Conservation (phyloP, 2,113 vertebrate genomes). For the Circaetus gallicus region DNA sequence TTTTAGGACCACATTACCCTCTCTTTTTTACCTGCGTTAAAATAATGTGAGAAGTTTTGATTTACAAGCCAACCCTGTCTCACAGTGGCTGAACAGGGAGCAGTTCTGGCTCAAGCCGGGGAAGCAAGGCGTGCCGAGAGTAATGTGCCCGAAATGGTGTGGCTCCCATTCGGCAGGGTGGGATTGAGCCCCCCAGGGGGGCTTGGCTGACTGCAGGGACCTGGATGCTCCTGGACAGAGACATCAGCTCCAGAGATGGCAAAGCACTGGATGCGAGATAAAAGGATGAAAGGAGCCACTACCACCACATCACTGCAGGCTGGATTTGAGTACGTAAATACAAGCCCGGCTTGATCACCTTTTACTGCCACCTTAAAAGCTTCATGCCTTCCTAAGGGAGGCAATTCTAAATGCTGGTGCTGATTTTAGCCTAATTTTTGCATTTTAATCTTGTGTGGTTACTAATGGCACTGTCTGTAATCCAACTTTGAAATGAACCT, state of each 20-base stretch:
- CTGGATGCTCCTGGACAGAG: background rate
- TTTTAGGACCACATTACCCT: background rate
- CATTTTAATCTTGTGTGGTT: background rate
- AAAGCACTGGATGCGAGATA: accelerated
- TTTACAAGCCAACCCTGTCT: background rate
- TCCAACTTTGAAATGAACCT: background rate
- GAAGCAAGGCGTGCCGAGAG: accelerated
- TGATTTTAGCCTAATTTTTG: background rate
- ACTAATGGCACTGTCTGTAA: background rate
- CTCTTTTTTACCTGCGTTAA: background rate
- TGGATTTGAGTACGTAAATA: background rate
- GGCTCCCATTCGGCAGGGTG: background rate
- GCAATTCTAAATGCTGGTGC: background rate
- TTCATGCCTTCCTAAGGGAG: background rate
- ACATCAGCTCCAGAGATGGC: background rate
- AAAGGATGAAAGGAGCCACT: background rate
- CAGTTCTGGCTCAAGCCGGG: background rate
- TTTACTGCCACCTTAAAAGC: background rate
- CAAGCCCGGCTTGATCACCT: background rate
- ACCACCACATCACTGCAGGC: background rate
- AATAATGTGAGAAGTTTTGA: background rate
- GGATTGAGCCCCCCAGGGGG: background rate
- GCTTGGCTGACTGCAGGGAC: accelerated
- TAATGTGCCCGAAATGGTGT: accelerated
- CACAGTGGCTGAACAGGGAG: background rate